These are phyloP conservation scores for Dicentrarchus labrax DNA, from an alignment of 2,113 vertebrate genomes.

Conservation along the genomic window DNA sequence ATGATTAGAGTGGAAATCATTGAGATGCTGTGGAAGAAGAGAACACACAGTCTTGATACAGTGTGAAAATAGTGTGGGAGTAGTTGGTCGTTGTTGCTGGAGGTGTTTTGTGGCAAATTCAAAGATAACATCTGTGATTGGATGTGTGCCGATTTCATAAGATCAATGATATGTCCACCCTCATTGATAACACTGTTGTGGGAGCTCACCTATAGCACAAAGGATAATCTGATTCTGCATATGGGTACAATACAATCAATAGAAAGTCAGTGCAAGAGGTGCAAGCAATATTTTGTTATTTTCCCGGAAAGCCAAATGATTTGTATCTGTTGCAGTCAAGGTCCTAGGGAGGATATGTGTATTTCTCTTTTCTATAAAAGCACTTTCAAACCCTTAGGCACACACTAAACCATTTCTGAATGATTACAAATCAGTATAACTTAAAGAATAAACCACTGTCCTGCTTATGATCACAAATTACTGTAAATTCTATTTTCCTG, in stretches of 20 bases:
- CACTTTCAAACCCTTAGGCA: background rate
- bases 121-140: conserved; percentile 16
- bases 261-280: background rate
- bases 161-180: background rate
- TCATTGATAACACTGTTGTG: background rate
- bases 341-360: background rate
- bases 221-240: background rate
- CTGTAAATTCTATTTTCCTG: background rate
- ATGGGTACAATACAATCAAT: background rate
- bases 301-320: background rate
- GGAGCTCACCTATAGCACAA: background rate
- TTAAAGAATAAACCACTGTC: background rate
- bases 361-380: background rate
- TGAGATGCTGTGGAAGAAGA: background rate
- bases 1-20: background rate
- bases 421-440: background rate
- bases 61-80: background rate
- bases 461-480: background rate
- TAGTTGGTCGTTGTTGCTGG: background rate
- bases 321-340: background rate
- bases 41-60: background rate
- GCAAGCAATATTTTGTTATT: background rate
- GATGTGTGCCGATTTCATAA: background rate
- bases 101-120: conserved; percentile 8
- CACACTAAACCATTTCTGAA: background rate